Percentiles rank a stretch among this genome's conserved stretches.
These are phyloP conservation scores for Harpegnathos saltator DNA, from an alignment of 1,140 invertebrate genomes.

Conservation along the genomic window DNA sequence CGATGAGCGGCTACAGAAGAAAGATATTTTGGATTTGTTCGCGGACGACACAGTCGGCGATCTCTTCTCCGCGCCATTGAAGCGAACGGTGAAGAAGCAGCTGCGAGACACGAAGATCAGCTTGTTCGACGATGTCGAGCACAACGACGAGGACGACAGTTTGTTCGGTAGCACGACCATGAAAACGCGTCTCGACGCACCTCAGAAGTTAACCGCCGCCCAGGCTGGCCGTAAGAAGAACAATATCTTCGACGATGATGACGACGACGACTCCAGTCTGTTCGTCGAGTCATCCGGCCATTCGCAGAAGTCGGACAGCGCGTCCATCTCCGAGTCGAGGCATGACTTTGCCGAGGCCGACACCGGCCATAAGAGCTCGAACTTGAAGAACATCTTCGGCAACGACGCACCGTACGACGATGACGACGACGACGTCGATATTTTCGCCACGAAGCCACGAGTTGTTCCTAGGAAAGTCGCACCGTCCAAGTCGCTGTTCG, in stretches of 20 bases:
- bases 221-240: slow-evolving; percentile 54
- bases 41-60: slow-evolving; percentile 78
- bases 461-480: slow-evolving; percentile 54
- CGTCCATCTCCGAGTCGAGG: slow-evolving; percentile 27
- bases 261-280: slow-evolving; percentile 67
- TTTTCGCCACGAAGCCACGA: slow-evolving; percentile 78
- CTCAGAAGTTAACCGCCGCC: slow-evolving; percentile 14
- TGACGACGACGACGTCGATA: slow-evolving; percentile 72
- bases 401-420: slow-evolving; percentile 78
- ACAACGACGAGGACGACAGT: slow-evolving; percentile 75
- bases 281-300: slow-evolving; percentile 57
- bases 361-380: slow-evolving; percentile 65
- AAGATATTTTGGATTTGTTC: slow-evolving; percentile 73
- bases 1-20: slow-evolving; percentile 64
- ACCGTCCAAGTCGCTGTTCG: slow-evolving; percentile 68
- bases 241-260: slow-evolving; percentile 69
- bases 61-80: slow-evolving; percentile 76
- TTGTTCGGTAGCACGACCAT: slow-evolving; percentile 73
- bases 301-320: slow-evolving; percentile 53
- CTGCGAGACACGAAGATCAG: slow-evolving; percentile 73
- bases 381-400: slow-evolving; percentile 80
- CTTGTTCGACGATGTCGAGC: slow-evolving; percentile 76
- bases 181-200: slow-evolving; percentile 39
- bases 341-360: slow-evolving; percentile 31
- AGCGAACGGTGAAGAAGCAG: slow-evolving; percentile 76